Evolutionary conservation across 2,888 invertebrate species (phyloP).

Genomic region (Lasioglossum vierecki): DNA sequence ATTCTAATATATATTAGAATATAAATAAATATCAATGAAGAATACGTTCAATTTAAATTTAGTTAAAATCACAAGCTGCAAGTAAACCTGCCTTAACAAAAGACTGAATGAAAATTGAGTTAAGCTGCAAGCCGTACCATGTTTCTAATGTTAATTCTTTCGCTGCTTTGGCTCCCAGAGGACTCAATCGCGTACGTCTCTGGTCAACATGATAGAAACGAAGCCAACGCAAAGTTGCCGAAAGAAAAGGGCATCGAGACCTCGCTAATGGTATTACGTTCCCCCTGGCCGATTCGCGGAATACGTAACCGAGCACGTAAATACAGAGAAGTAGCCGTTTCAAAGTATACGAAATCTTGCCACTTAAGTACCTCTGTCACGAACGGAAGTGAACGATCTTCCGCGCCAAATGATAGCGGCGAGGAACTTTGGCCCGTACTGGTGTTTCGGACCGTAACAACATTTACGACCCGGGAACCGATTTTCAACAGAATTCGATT

Average conservation of each 20-base stretch:
- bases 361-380: constrained; percentile 51
- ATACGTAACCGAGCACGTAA: constrained; percentile 42
- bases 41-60: background rate
- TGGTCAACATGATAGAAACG: background rate
- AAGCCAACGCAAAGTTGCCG: constrained; percentile 4
- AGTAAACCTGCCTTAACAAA: background rate
- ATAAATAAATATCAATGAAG: too few relatives aligned
- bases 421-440: constrained; percentile 18
- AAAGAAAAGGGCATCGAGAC: constrained; percentile 26
- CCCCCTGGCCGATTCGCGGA: constrained; percentile 33
- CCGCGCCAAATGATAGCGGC: constrained; percentile 41
- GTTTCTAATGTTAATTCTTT: background rate
- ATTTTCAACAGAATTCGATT: constrained; percentile 17
- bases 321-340: constrained; percentile 32
- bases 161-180: background rate
- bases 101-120: background rate
- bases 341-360: constrained; percentile 44
- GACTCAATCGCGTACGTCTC: background rate
- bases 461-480: constrained; percentile 13
- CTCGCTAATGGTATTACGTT: constrained; percentile 31
- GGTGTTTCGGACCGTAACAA: constrained; percentile 14
- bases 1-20: too few relatives aligned
- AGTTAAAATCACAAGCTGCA: background rate
- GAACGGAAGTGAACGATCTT: constrained; percentile 45
- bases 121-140: background rate